Evolutionary conservation across 2,888 invertebrate genomes (phyloP).

Genomic region (Azorinus chamasolen): DNA sequence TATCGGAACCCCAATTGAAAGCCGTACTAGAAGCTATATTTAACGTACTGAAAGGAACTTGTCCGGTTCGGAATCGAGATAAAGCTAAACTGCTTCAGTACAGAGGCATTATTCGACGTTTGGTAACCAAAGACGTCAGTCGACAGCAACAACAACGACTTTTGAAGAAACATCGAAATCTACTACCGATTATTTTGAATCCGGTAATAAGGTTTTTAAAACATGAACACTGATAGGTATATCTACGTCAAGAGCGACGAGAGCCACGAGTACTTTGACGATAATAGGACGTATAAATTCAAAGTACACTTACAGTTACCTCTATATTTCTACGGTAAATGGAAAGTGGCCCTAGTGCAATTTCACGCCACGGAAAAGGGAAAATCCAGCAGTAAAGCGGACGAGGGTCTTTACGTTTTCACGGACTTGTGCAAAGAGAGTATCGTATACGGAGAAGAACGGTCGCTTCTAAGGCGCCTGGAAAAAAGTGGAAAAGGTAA

Average conservation of each 20-base stretch:
- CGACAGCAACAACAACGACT: conserved; percentile 25
- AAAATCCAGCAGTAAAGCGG: conserved; percentile 12
- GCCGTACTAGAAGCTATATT: conserved; percentile 48
- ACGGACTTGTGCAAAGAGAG: too few species aligned
- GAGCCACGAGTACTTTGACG: conserved; percentile 15
- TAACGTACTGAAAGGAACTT: too few species aligned
- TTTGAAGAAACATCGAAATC: conserved; percentile 26
- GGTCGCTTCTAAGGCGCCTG: conserved; percentile 15
- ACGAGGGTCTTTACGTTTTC: conserved; percentile 5
- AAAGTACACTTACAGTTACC: conserved; percentile 24
- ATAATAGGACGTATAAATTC: conserved; percentile 19
- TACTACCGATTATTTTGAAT: conserved; percentile 38
- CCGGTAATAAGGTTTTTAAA: conserved; percentile 23
- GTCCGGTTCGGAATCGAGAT: too few species aligned
- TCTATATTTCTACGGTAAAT: conserved; percentile 14
- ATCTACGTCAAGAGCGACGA: conserved; percentile 37
- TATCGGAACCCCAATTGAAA: conserved; percentile 26
- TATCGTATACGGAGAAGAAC: conserved; percentile 30
- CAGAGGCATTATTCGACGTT: conserved; percentile 36
- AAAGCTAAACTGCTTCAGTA: too few species aligned
- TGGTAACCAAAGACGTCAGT: conserved; percentile 37
- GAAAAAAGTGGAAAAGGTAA: too few species aligned
- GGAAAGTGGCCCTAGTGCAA: conserved; percentile 26
- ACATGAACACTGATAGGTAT: conserved; percentile 17
- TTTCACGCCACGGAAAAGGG: conserved; percentile 23